phyloP scores from a whole-genome alignment of 2,888 invertebrate genomes.

The Dynastes grantii region DNA sequence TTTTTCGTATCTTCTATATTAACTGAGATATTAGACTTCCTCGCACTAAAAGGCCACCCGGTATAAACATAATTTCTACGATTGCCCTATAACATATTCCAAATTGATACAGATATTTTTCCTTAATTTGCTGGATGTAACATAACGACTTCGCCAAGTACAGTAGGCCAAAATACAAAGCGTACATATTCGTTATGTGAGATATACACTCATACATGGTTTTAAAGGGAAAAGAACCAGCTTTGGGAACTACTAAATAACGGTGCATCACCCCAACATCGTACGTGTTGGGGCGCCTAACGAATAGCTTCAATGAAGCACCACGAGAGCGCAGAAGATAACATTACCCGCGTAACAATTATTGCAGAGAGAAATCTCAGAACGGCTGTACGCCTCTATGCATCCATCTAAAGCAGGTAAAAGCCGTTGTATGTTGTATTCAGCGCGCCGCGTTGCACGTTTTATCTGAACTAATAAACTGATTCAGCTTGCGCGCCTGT shows the following conservation, averaged over 20 bases:
- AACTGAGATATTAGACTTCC: no score
- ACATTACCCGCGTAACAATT: slow-evolving; percentile 8
- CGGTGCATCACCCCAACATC: not conserved
- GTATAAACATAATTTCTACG: no score
- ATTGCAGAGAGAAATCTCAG: slow-evolving; percentile 11
- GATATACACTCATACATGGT: not conserved
- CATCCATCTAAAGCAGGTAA: not conserved
- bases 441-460: not conserved
- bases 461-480: slow-evolving; percentile 27
- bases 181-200: not conserved
- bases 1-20: no score
- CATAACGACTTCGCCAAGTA: not conserved
- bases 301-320: not conserved
- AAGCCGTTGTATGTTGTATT: not conserved
- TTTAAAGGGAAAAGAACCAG: not conserved
- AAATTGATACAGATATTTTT: no score
- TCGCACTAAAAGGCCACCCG: no score
- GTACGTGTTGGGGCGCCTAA: not conserved
- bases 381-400: not conserved
- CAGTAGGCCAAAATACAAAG: not conserved
- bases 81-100: no score
- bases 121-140: not conserved
- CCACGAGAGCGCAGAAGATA: not conserved
- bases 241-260: not conserved
- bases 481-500: not conserved